phyloP scores from a whole-genome alignment of 2,113 vertebrate genomes.

The Microcebus tavaratra region DNA sequence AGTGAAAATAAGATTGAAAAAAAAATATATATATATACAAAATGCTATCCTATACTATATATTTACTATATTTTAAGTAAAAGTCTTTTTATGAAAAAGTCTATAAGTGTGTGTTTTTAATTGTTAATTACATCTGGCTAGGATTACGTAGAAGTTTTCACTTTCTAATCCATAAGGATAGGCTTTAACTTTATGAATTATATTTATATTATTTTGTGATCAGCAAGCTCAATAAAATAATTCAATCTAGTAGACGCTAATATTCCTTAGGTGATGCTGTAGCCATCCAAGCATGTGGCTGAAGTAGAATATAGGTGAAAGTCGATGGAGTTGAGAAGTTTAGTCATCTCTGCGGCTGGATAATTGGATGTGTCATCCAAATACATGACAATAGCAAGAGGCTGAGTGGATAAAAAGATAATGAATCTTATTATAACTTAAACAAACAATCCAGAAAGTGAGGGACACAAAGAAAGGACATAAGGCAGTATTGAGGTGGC shows the following conservation, averaged over 20 bases:
- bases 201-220: neutral
- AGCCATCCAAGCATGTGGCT: neutral
- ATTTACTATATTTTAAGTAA: neutral
- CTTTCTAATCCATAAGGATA: neutral
- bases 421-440: neutral
- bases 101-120: neutral
- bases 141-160: neutral
- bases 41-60: neutral
- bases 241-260: neutral
- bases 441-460: neutral
- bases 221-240: neutral
- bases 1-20: constrained; percentile 6
- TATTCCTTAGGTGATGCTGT: neutral
- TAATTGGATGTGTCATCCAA: neutral
- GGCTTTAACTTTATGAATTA: neutral
- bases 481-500: neutral
- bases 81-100: neutral
- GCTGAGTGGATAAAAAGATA: neutral
- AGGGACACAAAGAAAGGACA: neutral
- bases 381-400: neutral
- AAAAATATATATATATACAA: neutral
- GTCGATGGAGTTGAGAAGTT: neutral
- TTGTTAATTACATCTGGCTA: neutral
- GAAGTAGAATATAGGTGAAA: neutral
- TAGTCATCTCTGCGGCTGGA: neutral